Evolutionary conservation across 2,888 invertebrate species (phyloP).

Genomic region (Pristionchus fissidentatus): DNA sequence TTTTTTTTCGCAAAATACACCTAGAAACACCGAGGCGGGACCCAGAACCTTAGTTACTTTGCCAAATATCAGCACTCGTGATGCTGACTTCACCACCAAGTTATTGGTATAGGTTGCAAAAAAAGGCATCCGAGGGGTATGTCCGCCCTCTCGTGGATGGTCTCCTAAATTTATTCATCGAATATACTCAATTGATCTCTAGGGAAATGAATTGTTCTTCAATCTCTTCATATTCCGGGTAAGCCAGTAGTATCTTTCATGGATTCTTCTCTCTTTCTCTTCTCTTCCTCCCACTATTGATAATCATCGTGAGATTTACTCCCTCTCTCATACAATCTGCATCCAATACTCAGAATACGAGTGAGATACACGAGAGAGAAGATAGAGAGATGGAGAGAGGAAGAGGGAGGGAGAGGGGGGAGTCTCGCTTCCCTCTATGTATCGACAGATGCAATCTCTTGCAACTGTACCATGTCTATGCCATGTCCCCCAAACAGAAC

Average conservation of each 20-base stretch:
- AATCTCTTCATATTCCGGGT: background rate
- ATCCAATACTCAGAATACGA: background rate
- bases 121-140: too few species aligned
- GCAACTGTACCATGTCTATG: too few species aligned
- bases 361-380: background rate
- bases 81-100: too few species aligned
- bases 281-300: background rate
- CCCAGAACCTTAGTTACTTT: too few species aligned
- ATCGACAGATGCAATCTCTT: too few species aligned
- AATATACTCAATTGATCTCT: background rate
- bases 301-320: background rate
- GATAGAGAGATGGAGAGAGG: conserved; percentile 4
- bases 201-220: background rate
- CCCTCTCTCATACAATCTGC: background rate
- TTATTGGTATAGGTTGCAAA: too few species aligned
- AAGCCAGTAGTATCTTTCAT: background rate
- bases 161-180: too few species aligned
- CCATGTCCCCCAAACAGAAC: background rate
- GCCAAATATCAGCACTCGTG: too few species aligned
- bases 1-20: too few species aligned
- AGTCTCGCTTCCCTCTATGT: too few species aligned
- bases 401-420: conserved; percentile 18
- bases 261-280: background rate
- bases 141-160: too few species aligned
- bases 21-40: too few species aligned